Evolutionary conservation across 2,888 invertebrate genomes (phyloP), one percentile per base, ranked within the genome.

Genomic region (Latrodectus elegans): DNA sequence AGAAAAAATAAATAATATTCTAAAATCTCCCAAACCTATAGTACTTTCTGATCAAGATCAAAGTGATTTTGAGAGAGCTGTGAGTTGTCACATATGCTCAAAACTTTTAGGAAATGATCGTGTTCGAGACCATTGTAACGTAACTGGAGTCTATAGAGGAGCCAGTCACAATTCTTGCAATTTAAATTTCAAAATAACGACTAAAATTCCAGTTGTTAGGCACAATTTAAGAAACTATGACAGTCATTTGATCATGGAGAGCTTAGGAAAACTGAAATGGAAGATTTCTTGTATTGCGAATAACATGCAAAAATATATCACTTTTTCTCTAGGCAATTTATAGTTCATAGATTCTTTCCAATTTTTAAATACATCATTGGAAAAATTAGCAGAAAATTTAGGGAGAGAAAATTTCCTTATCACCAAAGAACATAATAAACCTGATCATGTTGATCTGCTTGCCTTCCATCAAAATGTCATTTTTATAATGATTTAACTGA

Each of bases 61-160:
- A 15, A n/a, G 15, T n/a, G 14, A 65, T 14, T 82, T 74, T 67
- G 12, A 11, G 74, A 38, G 9, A n/a, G 65, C 65, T 0, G 9
- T 9, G 60, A 11, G 3, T 1, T 75, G 75, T 17, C 55, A 75
- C 53, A 67, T 83, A 8, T 83, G 83, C 26, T 26, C 22, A 9
- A 68, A 76, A 68, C 55, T 70, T 15, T 52, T 83, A 38, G 14
- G 8, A 11, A 17, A 15, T 22, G 70, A 70, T 68, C 17, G 11
- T 12, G 84, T 84, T 15, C 49, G 84, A 26, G 85, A 85, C n/a
- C 85, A 85, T 38, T 17, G 73, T 51, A 71, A 81, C 49, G 12
- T 86, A 1, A 71, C 70, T 8, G 81, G 75, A 1, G 6, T 26
- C 8, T 74, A 55, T 49, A 10, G 80, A 38, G 38, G 68, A n/a